Conservation (phyloP, 2,888 invertebrate genomes). For the Adelognathus sp. region DNA sequence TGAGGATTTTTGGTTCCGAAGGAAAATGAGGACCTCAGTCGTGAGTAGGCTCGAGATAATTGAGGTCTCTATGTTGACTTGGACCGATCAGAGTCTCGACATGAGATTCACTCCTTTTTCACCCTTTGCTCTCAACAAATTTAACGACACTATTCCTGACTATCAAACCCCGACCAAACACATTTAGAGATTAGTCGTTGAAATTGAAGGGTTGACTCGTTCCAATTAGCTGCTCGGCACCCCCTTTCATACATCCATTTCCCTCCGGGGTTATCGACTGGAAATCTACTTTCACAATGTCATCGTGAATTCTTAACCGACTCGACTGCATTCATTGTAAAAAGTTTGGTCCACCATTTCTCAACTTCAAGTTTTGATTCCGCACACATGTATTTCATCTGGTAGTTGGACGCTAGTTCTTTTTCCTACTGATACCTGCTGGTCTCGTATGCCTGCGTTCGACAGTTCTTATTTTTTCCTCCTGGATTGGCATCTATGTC, state of each 20-base stretch:
- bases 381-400: background rate
- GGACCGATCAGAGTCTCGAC: too few species aligned
- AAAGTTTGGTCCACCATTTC: too few species aligned
- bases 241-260: slow-evolving; percentile 33
- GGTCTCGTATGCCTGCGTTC: too few species aligned
- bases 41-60: too few species aligned
- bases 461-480: too few species aligned
- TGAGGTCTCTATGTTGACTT: too few species aligned
- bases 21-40: too few species aligned
- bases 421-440: background rate
- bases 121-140: background rate
- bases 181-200: background rate
- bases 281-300: slow-evolving; percentile 30
- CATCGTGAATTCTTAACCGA: background rate
- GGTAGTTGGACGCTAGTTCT: slow-evolving; percentile 68
- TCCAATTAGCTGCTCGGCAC: slow-evolving; percentile 25
- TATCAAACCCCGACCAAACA: background rate
- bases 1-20: too few species aligned
- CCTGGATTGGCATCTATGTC: too few species aligned
- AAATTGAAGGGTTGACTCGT: slow-evolving; percentile 42
- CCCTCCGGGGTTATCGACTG: slow-evolving; percentile 26
- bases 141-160: background rate
- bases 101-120: too few species aligned
- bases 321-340: background rate
- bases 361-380: background rate